A percentile compares a stretch with the other conserved stretches of the same genome.
phyloP scores from a whole-genome alignment of 2,797 vertebrate species.

The Cynopterus sphinx region DNA sequence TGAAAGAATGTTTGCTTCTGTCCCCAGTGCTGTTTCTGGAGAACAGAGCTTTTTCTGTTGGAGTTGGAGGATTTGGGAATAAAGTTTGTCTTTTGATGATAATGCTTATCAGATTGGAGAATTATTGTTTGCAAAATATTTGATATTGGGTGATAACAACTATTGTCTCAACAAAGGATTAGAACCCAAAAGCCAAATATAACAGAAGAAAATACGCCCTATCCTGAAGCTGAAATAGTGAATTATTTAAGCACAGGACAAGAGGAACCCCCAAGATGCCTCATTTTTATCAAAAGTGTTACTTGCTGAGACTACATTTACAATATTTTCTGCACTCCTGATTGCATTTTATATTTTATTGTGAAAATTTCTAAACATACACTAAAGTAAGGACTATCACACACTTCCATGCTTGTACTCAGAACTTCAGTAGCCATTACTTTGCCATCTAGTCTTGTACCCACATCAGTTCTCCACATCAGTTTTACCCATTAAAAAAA shows the following conservation, averaged over 20 bases:
- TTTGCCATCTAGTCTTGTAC: neutral
- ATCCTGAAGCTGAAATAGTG: neutral
- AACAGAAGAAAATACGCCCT: neutral
- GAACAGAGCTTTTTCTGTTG: neutral
- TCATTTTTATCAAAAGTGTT: neutral
- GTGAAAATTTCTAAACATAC: neutral
- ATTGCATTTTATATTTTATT: neutral
- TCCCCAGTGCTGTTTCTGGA: neutral
- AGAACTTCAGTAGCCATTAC: neutral
- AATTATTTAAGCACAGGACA: neutral
- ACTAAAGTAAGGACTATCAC: neutral
- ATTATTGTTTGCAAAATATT: neutral
- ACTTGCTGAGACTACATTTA: neutral
- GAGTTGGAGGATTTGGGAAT: neutral
- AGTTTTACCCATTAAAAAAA: neutral
- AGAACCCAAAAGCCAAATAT: neutral
- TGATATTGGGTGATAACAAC: neutral
- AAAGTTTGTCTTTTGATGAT: neutral
- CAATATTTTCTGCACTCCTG: neutral
- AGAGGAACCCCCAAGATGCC: rapidly evolving
- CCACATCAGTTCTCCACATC: neutral
- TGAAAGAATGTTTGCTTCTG: neutral
- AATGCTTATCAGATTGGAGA: neutral
- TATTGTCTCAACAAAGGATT: neutral
- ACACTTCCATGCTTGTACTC: neutral